These are phyloP conservation scores for Neogale vison DNA, from an alignment of 2,113 vertebrate species.

Conservation along the genomic window DNA sequence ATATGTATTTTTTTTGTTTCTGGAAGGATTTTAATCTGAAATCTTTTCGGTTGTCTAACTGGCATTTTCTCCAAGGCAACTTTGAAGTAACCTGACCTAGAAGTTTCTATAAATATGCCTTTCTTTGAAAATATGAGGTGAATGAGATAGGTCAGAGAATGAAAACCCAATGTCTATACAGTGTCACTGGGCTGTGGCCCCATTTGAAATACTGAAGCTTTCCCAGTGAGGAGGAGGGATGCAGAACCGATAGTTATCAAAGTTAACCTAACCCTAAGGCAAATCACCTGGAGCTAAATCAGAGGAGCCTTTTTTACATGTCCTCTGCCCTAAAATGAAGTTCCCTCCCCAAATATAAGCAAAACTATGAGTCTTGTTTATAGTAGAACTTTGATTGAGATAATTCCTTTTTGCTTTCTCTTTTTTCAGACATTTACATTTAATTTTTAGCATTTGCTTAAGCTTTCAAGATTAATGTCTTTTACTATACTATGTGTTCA, in stretches of 20 bases:
- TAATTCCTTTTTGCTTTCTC: constrained; percentile 9
- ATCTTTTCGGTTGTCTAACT: neutral
- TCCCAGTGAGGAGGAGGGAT: neutral
- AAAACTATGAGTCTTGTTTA: neutral
- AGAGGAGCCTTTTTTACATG: neutral
- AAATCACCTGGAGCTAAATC: neutral
- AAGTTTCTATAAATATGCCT: neutral
- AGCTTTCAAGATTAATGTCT: neutral
- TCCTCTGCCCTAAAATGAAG: neutral
- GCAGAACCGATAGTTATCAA: neutral
- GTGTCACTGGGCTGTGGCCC: neutral
- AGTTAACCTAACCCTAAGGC: neutral
- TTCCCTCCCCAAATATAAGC: neutral
- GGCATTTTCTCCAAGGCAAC: neutral
- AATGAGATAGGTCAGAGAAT: neutral
- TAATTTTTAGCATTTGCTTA: neutral
- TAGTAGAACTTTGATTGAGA: neutral
- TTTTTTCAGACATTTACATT: neutral
- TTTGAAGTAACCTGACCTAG: neutral
- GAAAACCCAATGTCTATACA: neutral
- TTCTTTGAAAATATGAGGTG: neutral
- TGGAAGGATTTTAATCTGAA: constrained; percentile 14
- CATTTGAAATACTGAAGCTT: neutral
- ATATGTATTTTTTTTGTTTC: neutral
- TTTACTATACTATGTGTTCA: neutral